Conservation (phyloP, 2,888 invertebrate genomes). For the Diplolepis rosae region DNA sequence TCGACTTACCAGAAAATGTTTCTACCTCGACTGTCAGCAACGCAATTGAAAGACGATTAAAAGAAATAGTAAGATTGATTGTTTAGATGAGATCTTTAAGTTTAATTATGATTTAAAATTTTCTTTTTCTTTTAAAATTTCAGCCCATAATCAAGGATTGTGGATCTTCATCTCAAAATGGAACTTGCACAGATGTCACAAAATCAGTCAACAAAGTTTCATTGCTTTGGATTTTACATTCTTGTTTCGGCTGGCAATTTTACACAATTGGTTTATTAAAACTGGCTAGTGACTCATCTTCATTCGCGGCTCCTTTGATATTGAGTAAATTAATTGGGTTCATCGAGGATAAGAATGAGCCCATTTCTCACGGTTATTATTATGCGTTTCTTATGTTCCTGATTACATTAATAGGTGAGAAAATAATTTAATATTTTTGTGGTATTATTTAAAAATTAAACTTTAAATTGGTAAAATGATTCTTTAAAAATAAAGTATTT, state of each 20-base stretch:
- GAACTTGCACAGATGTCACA: constrained; percentile 39
- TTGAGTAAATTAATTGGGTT: constrained; percentile 87
- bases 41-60: constrained; percentile 77
- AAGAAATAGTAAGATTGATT: constrained; percentile 62
- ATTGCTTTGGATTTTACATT: constrained; percentile 82
- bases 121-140: constrained; percentile 35
- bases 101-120: not conserved
- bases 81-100: not conserved
- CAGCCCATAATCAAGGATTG: constrained; percentile 41
- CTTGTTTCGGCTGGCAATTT: constrained; percentile 87
- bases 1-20: constrained; percentile 84
- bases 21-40: constrained; percentile 79
- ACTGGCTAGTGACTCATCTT: constrained; percentile 86
- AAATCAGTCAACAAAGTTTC: constrained; percentile 73
- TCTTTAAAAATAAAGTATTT: not conserved
- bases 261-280: constrained; percentile 89
- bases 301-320: constrained; percentile 92
- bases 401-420: constrained; percentile 81
- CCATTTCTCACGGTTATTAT: constrained; percentile 79
- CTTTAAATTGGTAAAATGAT: not conserved
- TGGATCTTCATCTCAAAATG: constrained; percentile 31
- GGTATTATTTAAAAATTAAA: constrained; percentile 28
- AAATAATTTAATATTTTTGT: constrained; percentile 13
- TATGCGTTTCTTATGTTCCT: constrained; percentile 81
- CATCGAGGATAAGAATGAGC: constrained; percentile 83